Conservation (phyloP, 2,797 vertebrate genomes). For the Coracias cyanogaster region DNA sequence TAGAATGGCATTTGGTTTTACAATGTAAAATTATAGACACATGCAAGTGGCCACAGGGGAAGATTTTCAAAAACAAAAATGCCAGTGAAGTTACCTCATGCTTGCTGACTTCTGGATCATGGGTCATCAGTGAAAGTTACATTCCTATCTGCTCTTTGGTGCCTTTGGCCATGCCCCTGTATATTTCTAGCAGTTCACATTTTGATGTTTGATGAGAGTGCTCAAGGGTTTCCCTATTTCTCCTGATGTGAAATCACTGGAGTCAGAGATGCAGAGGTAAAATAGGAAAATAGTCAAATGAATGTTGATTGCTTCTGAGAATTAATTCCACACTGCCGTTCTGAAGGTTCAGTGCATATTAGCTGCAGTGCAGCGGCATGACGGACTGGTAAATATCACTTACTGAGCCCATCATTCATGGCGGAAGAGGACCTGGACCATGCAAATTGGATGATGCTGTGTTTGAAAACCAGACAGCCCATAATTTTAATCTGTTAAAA, state of each 20-base stretch:
- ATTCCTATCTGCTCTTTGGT: neutral
- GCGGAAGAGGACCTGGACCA: constrained; percentile 44
- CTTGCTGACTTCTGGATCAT: constrained; percentile 17
- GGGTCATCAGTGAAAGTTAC: constrained; percentile 10
- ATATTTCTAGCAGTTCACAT: constrained; percentile 4
- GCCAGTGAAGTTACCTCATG: neutral
- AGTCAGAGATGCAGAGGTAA: constrained; percentile 43
- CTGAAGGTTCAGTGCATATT: constrained; percentile 15
- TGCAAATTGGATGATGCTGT: constrained; percentile 65
- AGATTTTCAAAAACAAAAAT: constrained; percentile 30
- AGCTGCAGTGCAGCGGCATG: constrained; percentile 51
- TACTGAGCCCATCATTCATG: constrained; percentile 45
- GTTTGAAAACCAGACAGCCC: constrained; percentile 62
- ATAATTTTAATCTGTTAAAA: constrained; percentile 64
- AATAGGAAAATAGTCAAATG: constrained; percentile 37
- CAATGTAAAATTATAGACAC: neutral
- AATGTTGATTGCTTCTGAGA: constrained; percentile 51
- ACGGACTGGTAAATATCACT: constrained; percentile 48
- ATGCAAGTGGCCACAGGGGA: neutral
- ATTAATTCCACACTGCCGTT: constrained; percentile 48
- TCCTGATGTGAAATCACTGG: constrained; percentile 35
- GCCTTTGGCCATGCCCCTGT: constrained; percentile 13
- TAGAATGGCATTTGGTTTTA: constrained; percentile 10
- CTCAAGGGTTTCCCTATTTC: constrained; percentile 42
- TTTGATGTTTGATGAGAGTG: constrained; percentile 8